phyloP scores from a whole-genome alignment of 2,113 vertebrate genomes.

The Tachysurus vachellii region DNA sequence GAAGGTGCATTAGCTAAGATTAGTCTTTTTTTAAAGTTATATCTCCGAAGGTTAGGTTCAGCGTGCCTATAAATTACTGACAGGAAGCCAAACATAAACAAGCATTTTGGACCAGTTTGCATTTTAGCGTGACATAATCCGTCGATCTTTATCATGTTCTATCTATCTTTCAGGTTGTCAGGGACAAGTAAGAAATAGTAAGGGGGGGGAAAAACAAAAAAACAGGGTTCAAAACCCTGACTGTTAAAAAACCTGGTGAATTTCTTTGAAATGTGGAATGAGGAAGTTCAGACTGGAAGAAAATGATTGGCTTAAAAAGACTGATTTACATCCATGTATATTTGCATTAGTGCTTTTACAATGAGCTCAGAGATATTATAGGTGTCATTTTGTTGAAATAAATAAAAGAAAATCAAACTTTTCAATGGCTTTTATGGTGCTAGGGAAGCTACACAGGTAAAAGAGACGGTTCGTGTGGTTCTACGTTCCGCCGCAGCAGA shows the following conservation, averaged over 20 bases:
- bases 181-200: background rate
- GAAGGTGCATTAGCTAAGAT: background rate
- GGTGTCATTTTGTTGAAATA: background rate
- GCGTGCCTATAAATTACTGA: no score
- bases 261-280: background rate
- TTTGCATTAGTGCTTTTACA: background rate
- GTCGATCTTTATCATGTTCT: background rate
- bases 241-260: background rate
- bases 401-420: no score
- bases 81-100: background rate
- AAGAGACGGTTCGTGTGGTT: background rate
- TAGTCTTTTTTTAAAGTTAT: background rate
- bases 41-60: no score
- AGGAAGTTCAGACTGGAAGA: background rate
- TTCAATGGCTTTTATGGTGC: background rate
- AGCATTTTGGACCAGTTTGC: background rate
- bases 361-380: background rate
- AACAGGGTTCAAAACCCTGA: background rate
- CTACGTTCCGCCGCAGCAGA: slow-evolving; percentile 19
- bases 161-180: background rate
- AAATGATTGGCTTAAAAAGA: background rate
- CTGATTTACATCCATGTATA: background rate
- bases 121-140: background rate
- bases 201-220: background rate
- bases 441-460: background rate